These are phyloP conservation scores for Drosophila melanogaster DNA, from an alignment of 1,140 invertebrate genomes.

Conservation along the genomic window Release_6_plus_ISO1_MT NT_033779.5:1178001-1178500, in stretches of 20 bases:
- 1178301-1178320: conserved; percentile 19
- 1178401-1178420: conserved; percentile 59
- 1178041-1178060: conserved; percentile 43
- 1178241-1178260: conserved; percentile 58
- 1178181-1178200: conserved; percentile 48
- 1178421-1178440: conserved; percentile 51
- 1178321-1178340: conserved; percentile 1
- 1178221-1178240: conserved; percentile 79
- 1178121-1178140: conserved; percentile 53
- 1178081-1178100: too few species aligned
- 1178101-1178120: conserved; percentile 49
- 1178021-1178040: conserved; percentile 69
- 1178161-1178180: conserved; percentile 63
- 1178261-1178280: conserved; percentile 40
- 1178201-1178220: conserved; percentile 79
- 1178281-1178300: conserved; percentile 53
- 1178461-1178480: conserved; percentile 32
- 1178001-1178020: conserved; percentile 48
- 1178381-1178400: conserved; percentile 58
- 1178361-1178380: conserved; percentile 10
- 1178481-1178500: too few species aligned
- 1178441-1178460: conserved; percentile 50
- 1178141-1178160: conserved; percentile 63
- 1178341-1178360: conserved; percentile 20
- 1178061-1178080: too few species aligned